phyloP scores from a whole-genome alignment of 2,888 invertebrate genomes.

The Mellilla xanthometata region DNA sequence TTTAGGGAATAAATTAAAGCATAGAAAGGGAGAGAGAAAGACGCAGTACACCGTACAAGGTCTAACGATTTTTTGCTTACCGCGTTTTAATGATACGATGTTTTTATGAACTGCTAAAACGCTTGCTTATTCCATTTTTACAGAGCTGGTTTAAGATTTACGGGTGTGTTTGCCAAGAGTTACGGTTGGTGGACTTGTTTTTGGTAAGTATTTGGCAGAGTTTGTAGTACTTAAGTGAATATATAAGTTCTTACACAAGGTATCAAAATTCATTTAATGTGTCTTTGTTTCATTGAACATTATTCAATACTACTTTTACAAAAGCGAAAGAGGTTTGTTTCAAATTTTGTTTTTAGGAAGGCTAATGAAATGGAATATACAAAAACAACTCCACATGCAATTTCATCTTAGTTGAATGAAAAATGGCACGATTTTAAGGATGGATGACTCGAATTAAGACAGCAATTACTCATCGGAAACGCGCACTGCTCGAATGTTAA shows the following conservation, averaged over 20 bases:
- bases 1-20: conserved; percentile 77
- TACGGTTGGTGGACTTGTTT: conserved; percentile 1
- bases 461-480: conserved; percentile 81
- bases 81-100: conserved; percentile 35
- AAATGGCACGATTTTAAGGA: conserved; percentile 80
- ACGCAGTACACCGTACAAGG: conserved; percentile 61
- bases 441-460: conserved; percentile 82
- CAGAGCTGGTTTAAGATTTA: conserved; percentile 16
- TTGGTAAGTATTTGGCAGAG: not conserved
- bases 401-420: conserved; percentile 63
- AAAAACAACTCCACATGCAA: conserved; percentile 16
- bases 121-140: conserved; percentile 21
- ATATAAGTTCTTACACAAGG: too few relatives aligned
- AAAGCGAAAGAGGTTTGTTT: too few relatives aligned
- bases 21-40: conserved; percentile 62
- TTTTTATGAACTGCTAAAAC: conserved; percentile 30
- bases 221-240: too few relatives aligned
- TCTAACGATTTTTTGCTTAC: conserved; percentile 62
- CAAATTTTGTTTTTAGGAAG: too few relatives aligned
- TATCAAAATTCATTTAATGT: too few relatives aligned
- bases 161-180: conserved; percentile 4
- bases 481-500: conserved; percentile 79
- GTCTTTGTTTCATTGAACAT: too few relatives aligned
- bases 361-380: too few relatives aligned
- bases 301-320: too few relatives aligned